Percentiles rank a stretch among this genome's conserved stretches.
phyloP scores from a whole-genome alignment of 2,888 invertebrate species.

The Microdon myrmicae region DNA sequence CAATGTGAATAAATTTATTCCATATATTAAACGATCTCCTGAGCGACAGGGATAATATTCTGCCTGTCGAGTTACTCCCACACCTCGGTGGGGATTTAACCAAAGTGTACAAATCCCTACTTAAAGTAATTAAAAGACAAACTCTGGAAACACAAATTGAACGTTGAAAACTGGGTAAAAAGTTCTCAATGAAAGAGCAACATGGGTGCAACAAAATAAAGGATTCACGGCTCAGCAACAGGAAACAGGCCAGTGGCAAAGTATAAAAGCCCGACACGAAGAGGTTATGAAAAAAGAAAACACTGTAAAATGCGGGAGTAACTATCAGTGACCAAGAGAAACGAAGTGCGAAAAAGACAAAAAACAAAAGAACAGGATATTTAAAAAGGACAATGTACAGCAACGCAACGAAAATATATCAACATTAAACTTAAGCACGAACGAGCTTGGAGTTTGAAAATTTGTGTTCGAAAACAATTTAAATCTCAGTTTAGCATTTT shows the following conservation, averaged over 20 bases:
- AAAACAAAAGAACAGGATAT: constrained; percentile 16
- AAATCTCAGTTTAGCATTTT: constrained; percentile 52
- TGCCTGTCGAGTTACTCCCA: too few species aligned
- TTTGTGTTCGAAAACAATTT: constrained; percentile 54
- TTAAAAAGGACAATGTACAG: background rate
- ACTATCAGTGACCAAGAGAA: background rate
- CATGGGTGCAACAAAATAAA: constrained; percentile 5
- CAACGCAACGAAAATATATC: constrained; percentile 27
- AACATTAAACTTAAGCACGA: constrained; percentile 42
- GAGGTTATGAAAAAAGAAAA: background rate
- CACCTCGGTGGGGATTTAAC: background rate
- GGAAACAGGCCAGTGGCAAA: constrained; percentile 7
- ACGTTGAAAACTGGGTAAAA: constrained; percentile 10
- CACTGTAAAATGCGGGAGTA: background rate
- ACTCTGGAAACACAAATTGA: constrained; percentile 19
- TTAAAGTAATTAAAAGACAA: constrained; percentile 29
- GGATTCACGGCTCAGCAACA: background rate
- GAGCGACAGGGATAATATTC: too few species aligned
- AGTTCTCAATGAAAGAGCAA: constrained; percentile 2
- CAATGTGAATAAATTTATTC: too few species aligned
- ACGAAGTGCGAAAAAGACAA: constrained; percentile 3
- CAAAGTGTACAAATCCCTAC: constrained; percentile 6
- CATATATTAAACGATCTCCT: too few species aligned
- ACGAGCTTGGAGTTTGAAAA: constrained; percentile 23
- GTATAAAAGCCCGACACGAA: constrained; percentile 1